Evolutionary conservation across 1,140 invertebrate species (phyloP), one percentile per base, ranked within the genome.

Genomic region (Phymorhynchus buccinoides): DNA sequence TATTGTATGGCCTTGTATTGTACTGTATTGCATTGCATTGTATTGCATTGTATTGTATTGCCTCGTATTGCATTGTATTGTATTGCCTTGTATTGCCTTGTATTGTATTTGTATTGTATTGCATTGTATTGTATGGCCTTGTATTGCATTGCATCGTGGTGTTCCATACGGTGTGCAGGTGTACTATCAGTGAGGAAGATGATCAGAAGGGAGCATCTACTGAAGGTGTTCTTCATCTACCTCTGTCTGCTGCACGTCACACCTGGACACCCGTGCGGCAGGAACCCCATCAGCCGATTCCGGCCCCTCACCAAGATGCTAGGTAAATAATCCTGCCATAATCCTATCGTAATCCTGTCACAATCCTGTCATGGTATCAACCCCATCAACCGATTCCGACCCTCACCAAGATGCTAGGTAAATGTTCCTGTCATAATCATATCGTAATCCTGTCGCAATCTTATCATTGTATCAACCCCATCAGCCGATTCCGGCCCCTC

Each of bases 221-320:
- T 87, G 41, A 86, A 88, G 86, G 80, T 90, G 56, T 88, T 90
- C 80, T 86, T 86, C 75, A 85, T 90, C 80, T 90, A 88, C 84
- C 82, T 88, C 35, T 90, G 87, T 81, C 71, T 88, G 27, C 86
- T 83, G 56, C 87, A 89, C 71, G 81, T 89, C 39, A 81, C 62
- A 35, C 87, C 87, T 3, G 88, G 83, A 16, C 87, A 89, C 52
- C 87, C 88, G 1, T 90, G 89, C 82, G 89, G 89, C 2, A 84
- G 87, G 32, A 89, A 89, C 75, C 89, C 88, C 22, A 83, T 90
- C 2, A 44, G 88, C 78, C 68, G 85, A 7, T 83, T 89, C 30
- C 81, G 85, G 14, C 85, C 86, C 35, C 79, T 90, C 68, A 85
- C 87, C 14, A 68, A 62, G 48, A 85, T 86, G 35, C 84, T 88